These are phyloP conservation scores for Pogona vitticeps DNA, from an alignment of 2,113 vertebrate genomes.

Conservation along the genomic window DNA sequence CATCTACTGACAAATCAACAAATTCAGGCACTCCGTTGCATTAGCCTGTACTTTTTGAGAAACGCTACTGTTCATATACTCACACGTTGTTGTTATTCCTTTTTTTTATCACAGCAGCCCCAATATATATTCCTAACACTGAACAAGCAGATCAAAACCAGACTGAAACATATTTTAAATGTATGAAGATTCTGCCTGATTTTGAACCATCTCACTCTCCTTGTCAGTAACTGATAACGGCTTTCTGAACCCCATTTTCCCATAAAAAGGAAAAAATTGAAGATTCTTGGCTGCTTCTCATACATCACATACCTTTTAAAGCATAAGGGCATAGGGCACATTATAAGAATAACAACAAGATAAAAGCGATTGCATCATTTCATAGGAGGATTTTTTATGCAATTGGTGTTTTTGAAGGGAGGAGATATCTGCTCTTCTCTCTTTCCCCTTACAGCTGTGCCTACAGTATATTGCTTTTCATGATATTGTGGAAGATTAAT, in stretches of 20 bases:
- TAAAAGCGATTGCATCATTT: too few relatives aligned
- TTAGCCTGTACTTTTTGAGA: fast-evolving
- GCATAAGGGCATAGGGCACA: too few relatives aligned
- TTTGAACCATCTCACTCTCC: neutral
- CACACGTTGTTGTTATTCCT: neutral
- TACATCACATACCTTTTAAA: too few relatives aligned
- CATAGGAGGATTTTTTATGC: too few relatives aligned
- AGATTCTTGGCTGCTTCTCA: neutral
- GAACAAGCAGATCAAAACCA: neutral
- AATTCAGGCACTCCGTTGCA: neutral
- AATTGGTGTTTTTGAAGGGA: too few relatives aligned
- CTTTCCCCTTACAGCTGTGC: too few relatives aligned
- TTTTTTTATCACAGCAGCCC: fast-evolving
- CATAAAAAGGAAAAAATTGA: too few relatives aligned
- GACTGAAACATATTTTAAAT: neutral
- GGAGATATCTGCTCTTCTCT: too few relatives aligned
- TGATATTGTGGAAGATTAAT: too few relatives aligned
- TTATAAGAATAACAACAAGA: too few relatives aligned
- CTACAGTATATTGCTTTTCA: too few relatives aligned
- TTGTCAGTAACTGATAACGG: neutral
- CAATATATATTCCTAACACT: neutral
- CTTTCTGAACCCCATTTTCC: neutral
- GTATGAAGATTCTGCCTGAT: neutral
- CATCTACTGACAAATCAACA: conserved; percentile 67
- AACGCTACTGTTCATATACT: neutral